Base-by-base conservation (phyloP, 2,113 vertebrate genomes). In the Mirza zaza region DNA sequence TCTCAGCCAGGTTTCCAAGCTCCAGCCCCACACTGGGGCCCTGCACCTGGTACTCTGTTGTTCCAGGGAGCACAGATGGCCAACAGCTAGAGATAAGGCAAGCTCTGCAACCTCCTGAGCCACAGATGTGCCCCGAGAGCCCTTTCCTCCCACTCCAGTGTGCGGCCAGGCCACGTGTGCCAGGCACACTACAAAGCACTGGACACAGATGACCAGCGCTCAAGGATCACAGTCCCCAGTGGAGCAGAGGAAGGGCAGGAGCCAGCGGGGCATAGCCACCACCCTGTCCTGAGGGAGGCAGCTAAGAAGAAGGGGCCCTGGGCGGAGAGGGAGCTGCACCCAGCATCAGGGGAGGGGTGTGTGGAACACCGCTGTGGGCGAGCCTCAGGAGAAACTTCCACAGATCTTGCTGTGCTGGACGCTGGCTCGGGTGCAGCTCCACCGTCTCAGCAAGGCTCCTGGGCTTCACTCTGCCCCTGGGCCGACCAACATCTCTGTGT, bases 261-360 rank as follows among this genome's bases (percentile, higher is more conserved):
- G 36, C 3, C 0, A 0, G 27, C 50, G 1, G 10, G 63, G 21
- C 2, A 21, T 12, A 32, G n/a, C 34, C 8, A 13, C 23, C 36
- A 48, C 14, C 20, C 70, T 2, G 6, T 34, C 42, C 17, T 63
- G 2, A 18, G 85, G 12, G 48, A 81, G 50, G 39, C 25, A 32
- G 42, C 50, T 29, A 14, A 55, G 50, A 82, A 29, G 17, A 82
- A 36, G 42, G 17, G 39, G 12, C 25, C 34, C 50, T 71, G n/a
- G 55, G 48, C 29, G 23, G 4, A 55, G 36, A 23, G 55, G 50
- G 59, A 25, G 32, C 55, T 8, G 2, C 5, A 21, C n/a, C 23
- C 36, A 70, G 29, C 17, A 1, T 80, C 45, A 23, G 0, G 32
- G 21, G 7, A 65, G 18, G 52, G 14, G 5, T 45, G 3, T 14